phyloP scores from a whole-genome alignment of 2,888 invertebrate genomes.

The Podabrus alpinus region DNA sequence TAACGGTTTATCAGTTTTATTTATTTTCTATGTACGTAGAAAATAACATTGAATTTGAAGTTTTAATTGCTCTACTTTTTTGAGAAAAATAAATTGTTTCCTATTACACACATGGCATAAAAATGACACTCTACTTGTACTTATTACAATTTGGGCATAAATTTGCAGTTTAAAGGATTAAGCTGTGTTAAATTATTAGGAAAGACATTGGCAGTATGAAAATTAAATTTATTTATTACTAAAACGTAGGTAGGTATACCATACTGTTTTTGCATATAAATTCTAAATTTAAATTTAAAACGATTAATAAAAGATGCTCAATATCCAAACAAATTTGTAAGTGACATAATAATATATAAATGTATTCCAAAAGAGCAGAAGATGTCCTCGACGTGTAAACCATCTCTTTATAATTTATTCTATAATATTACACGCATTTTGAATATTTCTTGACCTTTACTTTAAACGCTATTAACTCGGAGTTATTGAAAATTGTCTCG shows the following conservation, averaged over 20 bases:
- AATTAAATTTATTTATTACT: background rate
- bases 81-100: no score
- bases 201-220: background rate
- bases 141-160: no score
- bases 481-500: background rate
- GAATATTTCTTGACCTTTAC: background rate
- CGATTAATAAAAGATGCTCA: background rate
- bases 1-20: no score
- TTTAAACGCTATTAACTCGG: background rate
- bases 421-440: background rate
- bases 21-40: no score
- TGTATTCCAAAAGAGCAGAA: conserved; percentile 18
- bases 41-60: no score
- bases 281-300: background rate
- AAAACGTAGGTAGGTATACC: background rate
- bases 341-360: conserved; percentile 18
- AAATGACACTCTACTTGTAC: no score
- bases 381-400: conserved; percentile 19
- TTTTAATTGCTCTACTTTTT: no score
- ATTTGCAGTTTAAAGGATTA: no score
- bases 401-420: background rate
- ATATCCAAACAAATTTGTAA: conserved; percentile 8
- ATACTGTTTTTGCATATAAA: background rate
- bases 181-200: background rate
- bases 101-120: no score